These are phyloP conservation scores for Pseudomyrmex pallidus DNA, from an alignment of 1,140 invertebrate species.

Conservation along the genomic window DNA sequence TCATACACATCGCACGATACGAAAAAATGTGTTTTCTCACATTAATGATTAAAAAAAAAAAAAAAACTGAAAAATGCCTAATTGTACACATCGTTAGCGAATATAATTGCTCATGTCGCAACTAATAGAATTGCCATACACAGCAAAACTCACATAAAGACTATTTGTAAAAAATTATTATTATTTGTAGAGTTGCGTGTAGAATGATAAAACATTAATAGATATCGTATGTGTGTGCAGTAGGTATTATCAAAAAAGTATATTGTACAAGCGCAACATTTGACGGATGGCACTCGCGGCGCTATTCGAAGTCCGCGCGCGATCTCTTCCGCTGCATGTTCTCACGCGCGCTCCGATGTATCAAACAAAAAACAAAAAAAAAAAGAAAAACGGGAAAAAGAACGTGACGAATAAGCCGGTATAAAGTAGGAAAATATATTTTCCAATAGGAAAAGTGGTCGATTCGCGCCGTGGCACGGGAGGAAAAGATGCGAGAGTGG, in stretches of 20 bases:
- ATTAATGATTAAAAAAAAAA: slow-evolving; percentile 28
- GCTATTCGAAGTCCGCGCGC: slow-evolving; percentile 18
- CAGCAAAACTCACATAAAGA: not conserved
- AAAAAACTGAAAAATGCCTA: not conserved
- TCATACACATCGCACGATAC: not conserved
- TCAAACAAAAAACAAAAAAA: slow-evolving; percentile 34
- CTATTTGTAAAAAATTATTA: not conserved
- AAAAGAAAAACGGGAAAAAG: not conserved
- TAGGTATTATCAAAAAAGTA: not conserved
- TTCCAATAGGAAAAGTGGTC: slow-evolving; percentile 49
- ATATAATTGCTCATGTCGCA: slow-evolving; percentile 9
- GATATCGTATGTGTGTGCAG: too few relatives aligned
- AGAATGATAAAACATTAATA: not conserved
- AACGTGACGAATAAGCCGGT: slow-evolving; percentile 38
- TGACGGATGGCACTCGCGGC: slow-evolving; percentile 27
- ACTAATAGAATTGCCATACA: not conserved
- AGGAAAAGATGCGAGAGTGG: slow-evolving; percentile 50
- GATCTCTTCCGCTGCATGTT: slow-evolving; percentile 6
- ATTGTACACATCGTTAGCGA: not conserved
- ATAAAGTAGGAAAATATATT: slow-evolving; percentile 59
- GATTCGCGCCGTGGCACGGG: slow-evolving; percentile 32
- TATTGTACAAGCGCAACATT: not conserved
- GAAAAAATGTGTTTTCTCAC: slow-evolving; percentile 17
- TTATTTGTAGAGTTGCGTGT: not conserved
- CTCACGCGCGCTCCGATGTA: slow-evolving; percentile 34